These are phyloP conservation scores for Craniophora ligustri DNA, from an alignment of 2,888 invertebrate genomes.

Conservation along the genomic window DNA sequence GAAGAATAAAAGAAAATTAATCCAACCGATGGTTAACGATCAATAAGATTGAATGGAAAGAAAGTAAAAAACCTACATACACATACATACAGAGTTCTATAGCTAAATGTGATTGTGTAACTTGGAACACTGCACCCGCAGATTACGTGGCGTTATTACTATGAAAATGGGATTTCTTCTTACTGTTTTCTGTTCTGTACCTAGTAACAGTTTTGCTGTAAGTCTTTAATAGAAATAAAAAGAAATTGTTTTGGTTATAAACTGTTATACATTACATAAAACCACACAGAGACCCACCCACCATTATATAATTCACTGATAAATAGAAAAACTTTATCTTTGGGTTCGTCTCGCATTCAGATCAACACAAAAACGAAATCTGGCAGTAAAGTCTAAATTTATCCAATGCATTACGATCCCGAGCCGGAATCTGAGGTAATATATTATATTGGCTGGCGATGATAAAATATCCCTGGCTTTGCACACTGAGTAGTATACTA, in stretches of 20 bases:
- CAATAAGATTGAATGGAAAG: slow-evolving; percentile 30
- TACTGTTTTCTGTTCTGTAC: too few relatives aligned
- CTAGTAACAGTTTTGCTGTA: too few relatives aligned
- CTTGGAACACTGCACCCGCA: neutral
- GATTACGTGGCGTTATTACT: neutral
- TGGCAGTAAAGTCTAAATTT: slow-evolving; percentile 20
- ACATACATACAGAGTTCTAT: slow-evolving; percentile 1
- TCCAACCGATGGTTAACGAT: slow-evolving; percentile 14
- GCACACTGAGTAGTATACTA: slow-evolving; percentile 29
- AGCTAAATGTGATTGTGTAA: neutral
- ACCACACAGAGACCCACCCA: neutral
- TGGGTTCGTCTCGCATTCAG: neutral
- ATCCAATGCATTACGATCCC: slow-evolving; percentile 19
- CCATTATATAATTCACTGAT: neutral
- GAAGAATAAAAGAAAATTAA: slow-evolving; percentile 14
- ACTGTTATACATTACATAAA: neutral
- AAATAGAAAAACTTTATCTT: neutral
- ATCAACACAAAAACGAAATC: slow-evolving; percentile 12
- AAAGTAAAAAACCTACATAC: neutral
- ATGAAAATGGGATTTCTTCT: neutral
- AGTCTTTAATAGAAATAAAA: neutral
- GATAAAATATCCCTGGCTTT: slow-evolving; percentile 35
- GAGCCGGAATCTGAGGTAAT: slow-evolving; percentile 24
- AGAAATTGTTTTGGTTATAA: neutral
- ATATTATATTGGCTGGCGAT: slow-evolving; percentile 26